Conservation (phyloP, 2,113 vertebrate species). For the Taurulus bubalis region DNA sequence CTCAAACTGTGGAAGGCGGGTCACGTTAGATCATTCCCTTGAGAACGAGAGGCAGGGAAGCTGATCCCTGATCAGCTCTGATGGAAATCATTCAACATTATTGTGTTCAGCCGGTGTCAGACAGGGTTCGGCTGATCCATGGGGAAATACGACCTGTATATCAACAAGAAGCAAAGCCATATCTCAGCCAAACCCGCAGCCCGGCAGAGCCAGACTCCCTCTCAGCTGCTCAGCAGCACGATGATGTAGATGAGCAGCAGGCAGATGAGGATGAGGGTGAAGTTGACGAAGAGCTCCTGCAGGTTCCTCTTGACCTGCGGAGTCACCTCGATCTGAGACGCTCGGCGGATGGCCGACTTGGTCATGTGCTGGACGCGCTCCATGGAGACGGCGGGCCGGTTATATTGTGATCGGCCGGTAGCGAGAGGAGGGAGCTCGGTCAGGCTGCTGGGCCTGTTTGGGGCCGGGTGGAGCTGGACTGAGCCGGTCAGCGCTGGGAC, state of each 20-base stretch:
- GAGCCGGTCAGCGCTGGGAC: background rate
- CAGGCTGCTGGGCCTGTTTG: slow-evolving; percentile 20
- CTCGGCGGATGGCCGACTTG: slow-evolving; percentile 94
- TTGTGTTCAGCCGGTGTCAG: background rate
- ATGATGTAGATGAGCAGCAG: slow-evolving; percentile 99
- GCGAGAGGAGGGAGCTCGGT: background rate
- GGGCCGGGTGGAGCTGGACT: background rate
- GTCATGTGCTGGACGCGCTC: slow-evolving; percentile 98
- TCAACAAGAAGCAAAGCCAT: background rate
- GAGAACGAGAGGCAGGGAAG: background rate
- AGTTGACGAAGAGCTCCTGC: slow-evolving; percentile 98
- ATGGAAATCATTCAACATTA: background rate
- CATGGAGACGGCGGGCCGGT: slow-evolving; percentile 78
- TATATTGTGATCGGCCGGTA: background rate
- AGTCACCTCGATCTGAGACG: slow-evolving; percentile 95
- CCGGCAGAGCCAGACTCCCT: background rate
- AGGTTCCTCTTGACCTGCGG: slow-evolving; percentile 94
- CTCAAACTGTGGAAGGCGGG: slow-evolving; percentile 20
- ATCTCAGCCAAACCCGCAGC: slow-evolving; percentile 12
- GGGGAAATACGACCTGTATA: background rate
- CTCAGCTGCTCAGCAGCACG: slow-evolving; percentile 90
- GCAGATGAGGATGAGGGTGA: slow-evolving; percentile 98
- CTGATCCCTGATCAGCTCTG: slow-evolving; percentile 40
- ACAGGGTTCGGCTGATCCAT: slow-evolving; percentile 26
- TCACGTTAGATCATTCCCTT: slow-evolving; percentile 38